Evolutionary conservation across 2,888 invertebrate species (phyloP).

Genomic region (Cantharis nigra): DNA sequence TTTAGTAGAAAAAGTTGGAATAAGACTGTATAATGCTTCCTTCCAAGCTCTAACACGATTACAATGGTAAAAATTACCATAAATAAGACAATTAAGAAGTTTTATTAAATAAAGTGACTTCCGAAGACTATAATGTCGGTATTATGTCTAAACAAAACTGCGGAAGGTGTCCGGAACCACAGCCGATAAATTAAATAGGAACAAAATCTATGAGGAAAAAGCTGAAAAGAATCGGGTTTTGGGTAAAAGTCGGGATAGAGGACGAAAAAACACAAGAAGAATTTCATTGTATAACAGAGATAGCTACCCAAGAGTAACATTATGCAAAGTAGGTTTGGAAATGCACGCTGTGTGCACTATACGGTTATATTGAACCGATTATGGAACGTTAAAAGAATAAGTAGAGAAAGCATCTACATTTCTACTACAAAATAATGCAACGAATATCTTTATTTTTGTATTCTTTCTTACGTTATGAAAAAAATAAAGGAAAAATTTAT

Average conservation of each 20-base stretch:
- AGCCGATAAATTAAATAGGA: slow-evolving; percentile 39
- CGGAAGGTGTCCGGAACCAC: slow-evolving; percentile 44
- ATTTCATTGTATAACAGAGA: slow-evolving; percentile 47
- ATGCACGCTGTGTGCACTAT: slow-evolving; percentile 35
- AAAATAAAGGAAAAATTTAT: background rate
- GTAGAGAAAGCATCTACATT: background rate
- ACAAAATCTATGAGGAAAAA: slow-evolving; percentile 44
- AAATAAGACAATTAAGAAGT: slow-evolving; percentile 44
- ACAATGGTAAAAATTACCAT: slow-evolving; percentile 38
- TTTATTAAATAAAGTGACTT: slow-evolving; percentile 36
- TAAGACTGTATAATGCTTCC: background rate
- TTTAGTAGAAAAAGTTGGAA: background rate
- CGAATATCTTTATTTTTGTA: background rate
- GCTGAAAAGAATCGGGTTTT: slow-evolving; percentile 41
- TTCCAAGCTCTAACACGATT: background rate
- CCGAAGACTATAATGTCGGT: slow-evolving; percentile 28
- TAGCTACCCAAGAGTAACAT: slow-evolving; percentile 51
- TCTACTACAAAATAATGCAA: background rate
- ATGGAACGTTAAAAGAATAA: slow-evolving; percentile 22
- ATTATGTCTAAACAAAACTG: slow-evolving; percentile 42
- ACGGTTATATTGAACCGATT: slow-evolving; percentile 36
- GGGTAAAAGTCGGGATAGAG: slow-evolving; percentile 43
- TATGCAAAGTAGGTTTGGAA: slow-evolving; percentile 47
- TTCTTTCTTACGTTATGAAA: background rate
- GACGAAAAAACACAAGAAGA: slow-evolving; percentile 47